These are phyloP conservation scores for Fratercula arctica DNA, from an alignment of 2,797 vertebrate genomes.

Conservation along the genomic window DNA sequence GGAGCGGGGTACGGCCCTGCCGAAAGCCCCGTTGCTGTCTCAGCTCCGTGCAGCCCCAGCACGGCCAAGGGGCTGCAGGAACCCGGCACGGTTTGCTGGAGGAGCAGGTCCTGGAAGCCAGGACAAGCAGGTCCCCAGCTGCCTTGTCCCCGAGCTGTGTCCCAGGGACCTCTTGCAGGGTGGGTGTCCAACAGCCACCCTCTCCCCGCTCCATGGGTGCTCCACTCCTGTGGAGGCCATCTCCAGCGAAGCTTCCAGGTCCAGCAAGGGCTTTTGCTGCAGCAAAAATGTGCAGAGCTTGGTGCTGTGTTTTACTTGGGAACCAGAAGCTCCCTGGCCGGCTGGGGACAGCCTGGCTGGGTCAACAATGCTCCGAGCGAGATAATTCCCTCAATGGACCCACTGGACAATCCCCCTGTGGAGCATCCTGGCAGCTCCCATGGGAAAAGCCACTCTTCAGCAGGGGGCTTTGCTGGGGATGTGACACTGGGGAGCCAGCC, in stretches of 20 bases:
- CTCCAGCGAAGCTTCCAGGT: not conserved
- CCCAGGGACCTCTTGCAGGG: not conserved
- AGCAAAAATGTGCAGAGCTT: fast-evolving
- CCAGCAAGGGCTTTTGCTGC: not conserved
- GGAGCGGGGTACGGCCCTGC: not conserved
- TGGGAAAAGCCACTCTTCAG: not conserved
- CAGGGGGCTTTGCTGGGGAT: not conserved
- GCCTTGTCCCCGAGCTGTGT: fast-evolving
- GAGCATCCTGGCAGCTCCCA: not conserved
- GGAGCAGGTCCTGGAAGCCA: not conserved
- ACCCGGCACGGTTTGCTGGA: not conserved
- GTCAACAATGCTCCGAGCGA: fast-evolving
- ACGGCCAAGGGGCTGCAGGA: fast-evolving
- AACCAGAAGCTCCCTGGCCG: not conserved
- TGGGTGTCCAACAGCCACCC: fast-evolving
- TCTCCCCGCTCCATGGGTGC: not conserved
- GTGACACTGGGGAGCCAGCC: not conserved
- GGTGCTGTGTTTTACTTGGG: not conserved
- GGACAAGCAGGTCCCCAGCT: not conserved
- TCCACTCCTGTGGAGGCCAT: fast-evolving
- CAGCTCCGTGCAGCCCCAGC: not conserved
- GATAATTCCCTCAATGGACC: fast-evolving
- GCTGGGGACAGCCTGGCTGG: not conserved
- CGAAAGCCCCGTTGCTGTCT: fast-evolving
- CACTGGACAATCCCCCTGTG: fast-evolving